Evolutionary conservation across 2,797 vertebrate species (phyloP).

Genomic region (Masticophis lateralis): DNA sequence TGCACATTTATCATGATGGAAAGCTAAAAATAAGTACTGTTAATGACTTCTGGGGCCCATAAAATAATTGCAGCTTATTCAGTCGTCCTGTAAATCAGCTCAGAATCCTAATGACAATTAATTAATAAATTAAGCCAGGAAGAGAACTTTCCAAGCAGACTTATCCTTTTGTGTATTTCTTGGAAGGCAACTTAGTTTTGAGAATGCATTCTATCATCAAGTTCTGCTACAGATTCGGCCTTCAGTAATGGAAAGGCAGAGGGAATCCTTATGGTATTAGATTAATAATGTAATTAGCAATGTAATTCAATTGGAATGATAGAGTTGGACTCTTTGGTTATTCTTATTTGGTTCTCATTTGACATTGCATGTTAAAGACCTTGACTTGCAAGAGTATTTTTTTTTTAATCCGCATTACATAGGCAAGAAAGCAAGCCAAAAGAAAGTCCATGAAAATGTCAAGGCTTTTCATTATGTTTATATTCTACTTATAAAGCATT

Average conservation of each 20-base stretch:
- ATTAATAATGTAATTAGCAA: background rate
- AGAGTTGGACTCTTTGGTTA: background rate
- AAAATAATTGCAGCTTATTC: background rate
- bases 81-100: background rate
- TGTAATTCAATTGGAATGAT: background rate
- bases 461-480: constrained; percentile 56
- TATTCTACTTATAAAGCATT: constrained; percentile 49
- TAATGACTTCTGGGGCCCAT: background rate
- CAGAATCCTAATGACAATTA: background rate
- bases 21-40: background rate
- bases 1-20: background rate
- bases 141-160: background rate
- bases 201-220: background rate
- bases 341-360: background rate
- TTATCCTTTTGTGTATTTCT: background rate
- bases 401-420: background rate
- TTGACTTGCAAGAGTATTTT: background rate
- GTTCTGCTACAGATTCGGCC: background rate
- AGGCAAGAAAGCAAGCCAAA: background rate
- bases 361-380: background rate
- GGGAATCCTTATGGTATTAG: background rate
- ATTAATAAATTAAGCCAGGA: background rate
- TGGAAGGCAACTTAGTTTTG: background rate
- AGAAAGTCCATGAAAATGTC: constrained; percentile 41
- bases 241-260: background rate